Evolutionary conservation across 2,113 vertebrate species (phyloP).

Genomic region (Sylvilagus bachmani): DNA sequence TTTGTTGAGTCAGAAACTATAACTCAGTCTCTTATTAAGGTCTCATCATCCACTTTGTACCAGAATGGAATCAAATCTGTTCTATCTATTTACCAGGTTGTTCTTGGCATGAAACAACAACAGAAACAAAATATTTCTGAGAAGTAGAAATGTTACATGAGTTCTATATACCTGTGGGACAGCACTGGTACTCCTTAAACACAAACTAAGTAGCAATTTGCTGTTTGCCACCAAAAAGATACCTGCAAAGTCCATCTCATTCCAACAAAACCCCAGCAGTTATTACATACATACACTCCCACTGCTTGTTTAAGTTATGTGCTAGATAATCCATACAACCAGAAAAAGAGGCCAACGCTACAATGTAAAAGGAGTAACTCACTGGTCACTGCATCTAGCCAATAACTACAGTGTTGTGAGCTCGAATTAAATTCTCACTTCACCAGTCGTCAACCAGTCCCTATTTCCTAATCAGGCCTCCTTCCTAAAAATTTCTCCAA

Average conservation of each 20-base stretch:
- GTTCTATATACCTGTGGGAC: background rate
- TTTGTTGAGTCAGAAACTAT: slow-evolving; percentile 8
- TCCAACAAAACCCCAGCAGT: slow-evolving; percentile 33
- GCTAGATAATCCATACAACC: background rate
- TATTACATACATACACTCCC: background rate
- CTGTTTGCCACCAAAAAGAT: background rate
- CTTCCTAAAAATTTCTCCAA: slow-evolving; percentile 27
- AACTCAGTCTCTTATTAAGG: background rate
- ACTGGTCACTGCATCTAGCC: background rate
- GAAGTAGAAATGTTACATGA: background rate
- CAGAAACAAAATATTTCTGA: background rate
- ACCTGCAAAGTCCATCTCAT: slow-evolving; percentile 11
- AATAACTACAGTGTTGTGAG: background rate
- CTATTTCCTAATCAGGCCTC: background rate
- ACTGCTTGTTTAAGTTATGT: background rate
- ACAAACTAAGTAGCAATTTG: slow-evolving; percentile 30
- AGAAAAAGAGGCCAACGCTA: slow-evolving; percentile 26
- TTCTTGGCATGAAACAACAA: background rate
- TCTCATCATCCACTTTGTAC: background rate
- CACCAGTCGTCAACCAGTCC: background rate
- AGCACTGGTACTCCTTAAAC: background rate
- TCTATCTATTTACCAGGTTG: background rate
- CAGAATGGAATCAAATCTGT: background rate
- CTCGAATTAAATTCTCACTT: slow-evolving; percentile 49
- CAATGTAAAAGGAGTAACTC: slow-evolving; percentile 14